Evolutionary conservation across 2,113 vertebrate genomes (phyloP).

Genomic region (Solea solea): DNA sequence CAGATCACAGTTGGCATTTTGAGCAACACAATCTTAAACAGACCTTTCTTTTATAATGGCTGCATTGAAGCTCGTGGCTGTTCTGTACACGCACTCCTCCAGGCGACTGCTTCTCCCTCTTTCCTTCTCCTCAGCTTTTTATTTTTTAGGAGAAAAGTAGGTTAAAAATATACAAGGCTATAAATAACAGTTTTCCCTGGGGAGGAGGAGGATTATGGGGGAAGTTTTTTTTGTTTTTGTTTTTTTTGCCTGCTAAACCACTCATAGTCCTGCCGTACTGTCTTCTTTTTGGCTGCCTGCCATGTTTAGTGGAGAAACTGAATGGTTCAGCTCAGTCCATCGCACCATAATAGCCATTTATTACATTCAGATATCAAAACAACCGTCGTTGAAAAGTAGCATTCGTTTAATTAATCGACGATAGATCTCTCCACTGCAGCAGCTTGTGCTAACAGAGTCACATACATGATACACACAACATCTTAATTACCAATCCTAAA

Average conservation of each 20-base stretch:
- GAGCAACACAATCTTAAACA: constrained; percentile 35
- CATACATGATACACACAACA: background rate
- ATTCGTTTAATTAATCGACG: background rate
- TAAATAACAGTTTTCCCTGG: constrained; percentile 71
- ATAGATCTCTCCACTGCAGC: background rate
- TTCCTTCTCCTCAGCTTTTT: constrained; percentile 37
- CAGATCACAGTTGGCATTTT: constrained; percentile 39
- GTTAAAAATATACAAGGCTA: constrained; percentile 76
- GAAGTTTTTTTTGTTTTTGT: constrained; percentile 53
- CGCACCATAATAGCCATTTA: background rate
- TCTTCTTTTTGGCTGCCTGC: constrained; percentile 57
- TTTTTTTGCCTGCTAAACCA: constrained; percentile 61
- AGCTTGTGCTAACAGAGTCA: background rate
- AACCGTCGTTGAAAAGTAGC: background rate
- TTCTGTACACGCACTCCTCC: constrained; percentile 38
- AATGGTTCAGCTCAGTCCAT: background rate
- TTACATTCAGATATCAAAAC: background rate
- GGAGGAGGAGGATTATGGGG: constrained; percentile 62
- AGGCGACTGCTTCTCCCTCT: constrained; percentile 38
- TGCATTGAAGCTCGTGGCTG: constrained; percentile 52
- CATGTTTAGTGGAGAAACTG: constrained; percentile 52
- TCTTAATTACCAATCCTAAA: background rate
- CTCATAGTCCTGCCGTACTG: constrained; percentile 54
- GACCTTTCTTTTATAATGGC: constrained; percentile 57
- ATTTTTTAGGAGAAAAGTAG: constrained; percentile 64